Evolutionary conservation across 2,113 vertebrate species (phyloP).

Genomic region (Oryzias woworae): DNA sequence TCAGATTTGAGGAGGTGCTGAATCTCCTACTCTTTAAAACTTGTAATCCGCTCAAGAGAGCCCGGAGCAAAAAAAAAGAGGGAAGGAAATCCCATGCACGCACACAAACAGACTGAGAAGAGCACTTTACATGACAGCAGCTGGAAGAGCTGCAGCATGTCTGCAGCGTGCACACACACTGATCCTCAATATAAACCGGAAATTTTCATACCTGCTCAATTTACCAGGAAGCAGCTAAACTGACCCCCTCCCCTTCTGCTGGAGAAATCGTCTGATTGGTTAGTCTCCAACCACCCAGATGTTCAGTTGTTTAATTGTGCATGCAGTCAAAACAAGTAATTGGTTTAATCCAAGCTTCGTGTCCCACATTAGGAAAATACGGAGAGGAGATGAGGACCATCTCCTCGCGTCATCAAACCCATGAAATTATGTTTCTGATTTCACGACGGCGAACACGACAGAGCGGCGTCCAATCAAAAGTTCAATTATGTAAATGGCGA

Average conservation of each 20-base stretch:
- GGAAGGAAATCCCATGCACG: slow-evolving; percentile 33
- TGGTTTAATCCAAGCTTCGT: slow-evolving; percentile 61
- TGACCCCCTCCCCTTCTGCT: slow-evolving; percentile 29
- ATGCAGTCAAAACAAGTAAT: slow-evolving; percentile 69
- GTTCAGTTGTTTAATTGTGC: slow-evolving; percentile 67
- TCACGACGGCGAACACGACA: slow-evolving; percentile 53
- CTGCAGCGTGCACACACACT: slow-evolving; percentile 4
- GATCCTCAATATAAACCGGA: slow-evolving; percentile 4
- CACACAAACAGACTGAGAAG: slow-evolving; percentile 10
- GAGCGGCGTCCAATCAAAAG: slow-evolving; percentile 77
- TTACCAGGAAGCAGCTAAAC: slow-evolving; percentile 44
- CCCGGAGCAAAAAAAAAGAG: slow-evolving; percentile 53
- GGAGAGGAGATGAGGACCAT: slow-evolving; percentile 24
- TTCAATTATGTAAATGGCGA: slow-evolving; percentile 81
- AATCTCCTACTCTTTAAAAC: slow-evolving; percentile 78
- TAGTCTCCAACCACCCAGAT: slow-evolving; percentile 24
- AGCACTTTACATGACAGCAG: slow-evolving; percentile 29
- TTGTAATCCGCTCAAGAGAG: slow-evolving; percentile 78
- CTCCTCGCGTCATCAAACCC: slow-evolving; percentile 59
- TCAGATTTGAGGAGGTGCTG: slow-evolving; percentile 74
- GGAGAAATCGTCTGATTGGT: slow-evolving; percentile 44
- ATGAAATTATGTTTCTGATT: slow-evolving; percentile 71
- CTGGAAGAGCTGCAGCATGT: neutral
- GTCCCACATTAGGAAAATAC: slow-evolving; percentile 41
- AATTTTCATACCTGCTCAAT: slow-evolving; percentile 46